Evolutionary conservation across 2,888 invertebrate genomes (phyloP).

Genomic region (Caenorhabditis sp.): DNA sequence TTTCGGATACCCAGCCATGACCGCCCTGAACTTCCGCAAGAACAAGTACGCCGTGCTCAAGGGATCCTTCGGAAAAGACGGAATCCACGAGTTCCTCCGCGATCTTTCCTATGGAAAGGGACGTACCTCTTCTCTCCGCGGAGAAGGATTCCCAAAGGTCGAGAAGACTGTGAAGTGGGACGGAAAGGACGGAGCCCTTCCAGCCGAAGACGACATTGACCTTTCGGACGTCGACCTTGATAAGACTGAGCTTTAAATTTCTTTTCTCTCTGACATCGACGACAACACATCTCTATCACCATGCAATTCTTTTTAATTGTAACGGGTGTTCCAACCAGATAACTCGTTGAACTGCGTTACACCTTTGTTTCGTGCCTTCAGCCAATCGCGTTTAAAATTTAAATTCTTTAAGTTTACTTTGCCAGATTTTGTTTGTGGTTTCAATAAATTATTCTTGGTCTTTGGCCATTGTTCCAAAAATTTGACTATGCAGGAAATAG

Average conservation of each 20-base stretch:
- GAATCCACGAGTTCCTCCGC: conserved; percentile 96
- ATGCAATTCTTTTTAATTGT: conserved; percentile 57
- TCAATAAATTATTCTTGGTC: conserved; percentile 29
- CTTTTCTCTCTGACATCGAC: conserved; percentile 22
- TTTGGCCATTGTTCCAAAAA: too few species aligned
- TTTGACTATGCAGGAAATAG: too few species aligned
- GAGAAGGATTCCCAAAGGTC: conserved; percentile 86
- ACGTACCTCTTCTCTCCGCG: conserved; percentile 91
- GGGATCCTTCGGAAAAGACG: conserved; percentile 91
- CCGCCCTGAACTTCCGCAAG: conserved; percentile 96
- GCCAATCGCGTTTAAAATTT: conserved; percentile 40
- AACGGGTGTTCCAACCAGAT: conserved; percentile 61
- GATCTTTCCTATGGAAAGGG: conserved; percentile 95
- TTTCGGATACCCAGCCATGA: conserved; percentile 99
- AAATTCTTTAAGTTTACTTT: too few species aligned
- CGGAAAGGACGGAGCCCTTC: conserved; percentile 85
- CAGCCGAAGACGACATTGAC: conserved; percentile 84
- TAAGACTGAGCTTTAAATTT: conserved; percentile 77
- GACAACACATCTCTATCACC: conserved; percentile 25
- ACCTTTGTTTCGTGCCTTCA: conserved; percentile 39
- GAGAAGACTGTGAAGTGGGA: conserved; percentile 84
- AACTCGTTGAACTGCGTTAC: conserved; percentile 55
- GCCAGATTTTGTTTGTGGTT: conserved; percentile 1
- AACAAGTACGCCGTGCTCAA: conserved; percentile 95
- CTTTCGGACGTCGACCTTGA: conserved; percentile 85